Evolutionary conservation across 2,113 vertebrate species (phyloP).

Genomic region (Callipepla californica): DNA sequence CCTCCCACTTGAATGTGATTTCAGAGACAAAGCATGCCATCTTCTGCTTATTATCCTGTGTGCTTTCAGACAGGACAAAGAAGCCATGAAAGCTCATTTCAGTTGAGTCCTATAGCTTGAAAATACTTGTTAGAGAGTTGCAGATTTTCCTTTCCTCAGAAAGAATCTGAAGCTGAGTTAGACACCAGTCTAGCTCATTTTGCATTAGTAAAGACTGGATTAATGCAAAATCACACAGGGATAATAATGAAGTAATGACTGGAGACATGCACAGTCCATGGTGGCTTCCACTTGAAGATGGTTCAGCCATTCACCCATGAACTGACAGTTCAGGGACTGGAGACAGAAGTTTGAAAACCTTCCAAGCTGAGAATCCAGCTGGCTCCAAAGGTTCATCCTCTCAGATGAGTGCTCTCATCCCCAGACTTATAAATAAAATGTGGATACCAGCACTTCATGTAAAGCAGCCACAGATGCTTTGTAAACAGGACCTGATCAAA

Average conservation of each 20-base stretch:
- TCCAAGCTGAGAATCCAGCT: not conserved
- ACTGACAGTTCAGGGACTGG: not conserved
- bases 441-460: not conserved
- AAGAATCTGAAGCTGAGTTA: not conserved
- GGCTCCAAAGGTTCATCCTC: not conserved
- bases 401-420: not conserved
- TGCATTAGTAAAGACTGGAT: not conserved
- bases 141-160: not conserved
- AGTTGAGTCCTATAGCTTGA: not conserved
- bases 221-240: not conserved
- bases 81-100: not conserved
- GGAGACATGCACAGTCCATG: not conserved
- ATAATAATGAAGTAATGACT: not conserved
- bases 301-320: not conserved
- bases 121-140: not conserved
- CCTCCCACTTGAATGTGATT: conserved; percentile 12
- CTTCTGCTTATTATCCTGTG: not conserved
- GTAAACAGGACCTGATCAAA: not conserved
- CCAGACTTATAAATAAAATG: not conserved
- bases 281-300: not conserved
- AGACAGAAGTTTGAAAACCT: not conserved
- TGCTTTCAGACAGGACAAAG: not conserved
- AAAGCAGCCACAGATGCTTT: not conserved
- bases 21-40: conserved; percentile 6
- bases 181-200: not conserved